Base-by-base conservation (phyloP, 2,113 vertebrate species). In the Megaceryle torquata region DNA sequence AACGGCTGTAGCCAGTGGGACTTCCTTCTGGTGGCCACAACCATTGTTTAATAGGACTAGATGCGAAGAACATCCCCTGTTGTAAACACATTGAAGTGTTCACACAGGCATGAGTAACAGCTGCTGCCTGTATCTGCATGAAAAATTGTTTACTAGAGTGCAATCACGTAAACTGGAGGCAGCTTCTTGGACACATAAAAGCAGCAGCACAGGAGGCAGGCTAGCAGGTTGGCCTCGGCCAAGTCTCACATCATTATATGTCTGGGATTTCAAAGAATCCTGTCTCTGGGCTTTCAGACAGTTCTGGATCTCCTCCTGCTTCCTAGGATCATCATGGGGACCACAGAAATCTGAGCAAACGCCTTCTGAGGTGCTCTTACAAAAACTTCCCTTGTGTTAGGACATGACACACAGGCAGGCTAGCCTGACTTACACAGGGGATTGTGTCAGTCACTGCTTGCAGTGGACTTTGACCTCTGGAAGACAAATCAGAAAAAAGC, bases 141-240 rank as follows among this genome's bases (percentile, higher is more conserved):
- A 92, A 97, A 88, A 91, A 96, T 89, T 92, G 92, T 97, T 94
- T 97, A 85, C 60, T 91, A 71, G 95, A 85, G 82, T 96, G 82
- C 83, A 93, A 65, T 80, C 92, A 67, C 57, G 54, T 67, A 44
- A 96, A 87, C 69, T 88, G 84, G 76, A 96, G 65, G 89, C 86
- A 92, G 93, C 88, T 89, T 86, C 92, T 96, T 95, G 81, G 74
- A 64, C 86, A 89, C 54, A 31, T 17, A 67, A 3, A 50, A 85
- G 74, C 1, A 91, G 56, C 78, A 69, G 78, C 31, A n/a, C 9
- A 5, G 78, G 71, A 92, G 86, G 64, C 74, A 89, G 85, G 72
- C 57, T 88, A 59, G 57, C 80, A 89, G 87, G 68, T 46, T 75
- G 33, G 85, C 88, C 82, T 91, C 69, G 67, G 74, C 76, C 77